Evolutionary conservation across 2,113 vertebrate species (phyloP).

Genomic region (Crotalus tigris): DNA sequence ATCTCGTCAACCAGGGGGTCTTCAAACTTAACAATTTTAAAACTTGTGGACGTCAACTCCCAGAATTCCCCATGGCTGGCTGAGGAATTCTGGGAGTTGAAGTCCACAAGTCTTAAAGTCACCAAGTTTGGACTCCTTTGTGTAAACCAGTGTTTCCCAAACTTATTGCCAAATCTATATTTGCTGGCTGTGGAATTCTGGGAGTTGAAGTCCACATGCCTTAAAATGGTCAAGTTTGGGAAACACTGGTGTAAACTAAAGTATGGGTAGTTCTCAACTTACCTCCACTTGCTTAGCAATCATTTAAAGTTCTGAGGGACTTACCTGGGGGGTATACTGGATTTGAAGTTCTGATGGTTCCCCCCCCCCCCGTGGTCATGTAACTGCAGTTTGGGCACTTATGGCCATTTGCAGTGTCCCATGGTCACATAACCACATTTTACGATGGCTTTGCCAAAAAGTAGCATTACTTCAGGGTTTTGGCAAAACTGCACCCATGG

Average conservation of each 20-base stretch:
- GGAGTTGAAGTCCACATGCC: no score
- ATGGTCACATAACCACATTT: not conserved
- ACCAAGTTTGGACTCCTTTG: no score
- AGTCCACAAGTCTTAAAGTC: no score
- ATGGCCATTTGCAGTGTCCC: not conserved
- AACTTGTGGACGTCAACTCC: not conserved
- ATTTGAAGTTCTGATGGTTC: not conserved
- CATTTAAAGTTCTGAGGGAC: not conserved
- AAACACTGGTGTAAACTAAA: not conserved
- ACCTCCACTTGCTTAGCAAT: not conserved
- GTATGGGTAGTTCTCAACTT: no score
- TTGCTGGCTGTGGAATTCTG: no score
- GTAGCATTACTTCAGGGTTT: not conserved
- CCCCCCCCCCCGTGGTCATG: not conserved
- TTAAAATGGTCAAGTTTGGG: no score
- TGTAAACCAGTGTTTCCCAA: no score
- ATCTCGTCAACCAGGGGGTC: not conserved
- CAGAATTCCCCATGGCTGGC: no score
- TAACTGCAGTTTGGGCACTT: not conserved
- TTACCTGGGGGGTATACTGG: not conserved
- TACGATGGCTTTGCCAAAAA: not conserved
- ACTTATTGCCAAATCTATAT: no score
- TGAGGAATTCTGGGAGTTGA: no score
- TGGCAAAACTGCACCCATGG: not conserved
- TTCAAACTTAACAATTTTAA: not conserved